Conservation (phyloP, 2,888 invertebrate genomes). For the Oscheius sp. region DNA sequence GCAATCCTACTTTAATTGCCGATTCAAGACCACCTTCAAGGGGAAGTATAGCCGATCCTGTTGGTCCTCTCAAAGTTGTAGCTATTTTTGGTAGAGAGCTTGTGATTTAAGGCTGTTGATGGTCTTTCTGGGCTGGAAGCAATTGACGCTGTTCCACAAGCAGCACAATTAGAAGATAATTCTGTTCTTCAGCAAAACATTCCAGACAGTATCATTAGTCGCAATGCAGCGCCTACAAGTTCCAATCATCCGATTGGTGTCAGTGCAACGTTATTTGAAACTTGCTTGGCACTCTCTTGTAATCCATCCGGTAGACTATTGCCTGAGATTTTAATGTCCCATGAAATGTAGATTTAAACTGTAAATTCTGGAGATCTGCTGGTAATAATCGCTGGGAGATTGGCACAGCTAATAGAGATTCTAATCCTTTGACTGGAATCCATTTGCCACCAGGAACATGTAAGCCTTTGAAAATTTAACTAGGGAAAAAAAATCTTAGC, state of each 20-base stretch:
- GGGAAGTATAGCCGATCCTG: conserved; percentile 20
- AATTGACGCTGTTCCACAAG: conserved; percentile 38
- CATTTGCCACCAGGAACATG: conserved; percentile 51
- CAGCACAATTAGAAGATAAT: conserved; percentile 31
- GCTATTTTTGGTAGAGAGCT: not conserved
- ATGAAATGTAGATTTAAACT: conserved; percentile 52
- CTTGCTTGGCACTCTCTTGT: conserved; percentile 52
- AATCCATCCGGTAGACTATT: conserved; percentile 48
- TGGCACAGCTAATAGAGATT: conserved; percentile 50
- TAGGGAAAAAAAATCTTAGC: conserved; percentile 28
- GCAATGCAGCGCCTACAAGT: not conserved
- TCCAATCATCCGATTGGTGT: conserved; percentile 12
- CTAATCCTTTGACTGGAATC: conserved; percentile 56
- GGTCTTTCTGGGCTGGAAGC: conserved; percentile 47
- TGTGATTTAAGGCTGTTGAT: conserved; percentile 31
- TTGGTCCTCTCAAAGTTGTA: conserved; percentile 40
- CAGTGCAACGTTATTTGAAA: conserved; percentile 47
- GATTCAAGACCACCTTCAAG: conserved; percentile 13
- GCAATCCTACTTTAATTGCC: conserved; percentile 42
- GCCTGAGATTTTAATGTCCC: not conserved
- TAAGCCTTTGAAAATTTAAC: conserved; percentile 4
- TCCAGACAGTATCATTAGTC: not conserved
- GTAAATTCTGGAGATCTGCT: conserved; percentile 60
- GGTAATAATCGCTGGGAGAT: conserved; percentile 62
- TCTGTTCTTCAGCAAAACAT: not conserved